Percentiles rank a stretch among this genome's conserved stretches.
phyloP scores from a whole-genome alignment of 2,888 invertebrate species.

The Bugulina stolonifera region DNA sequence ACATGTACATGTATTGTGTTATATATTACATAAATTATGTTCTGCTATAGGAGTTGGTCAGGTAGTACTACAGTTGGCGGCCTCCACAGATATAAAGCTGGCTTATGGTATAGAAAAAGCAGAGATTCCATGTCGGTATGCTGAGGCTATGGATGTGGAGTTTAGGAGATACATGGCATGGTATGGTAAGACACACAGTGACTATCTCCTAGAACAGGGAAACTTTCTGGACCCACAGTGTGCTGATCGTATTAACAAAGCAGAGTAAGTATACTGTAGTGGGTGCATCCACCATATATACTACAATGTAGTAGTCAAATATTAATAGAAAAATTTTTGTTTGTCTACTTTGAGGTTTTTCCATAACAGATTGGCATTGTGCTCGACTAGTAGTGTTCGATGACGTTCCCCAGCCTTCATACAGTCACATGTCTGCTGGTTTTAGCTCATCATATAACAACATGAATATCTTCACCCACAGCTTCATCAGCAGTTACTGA shows the following conservation, averaged over 20 bases:
- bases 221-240: conserved; percentile 86
- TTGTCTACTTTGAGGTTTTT: conserved; percentile 27
- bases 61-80: conserved; percentile 96
- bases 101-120: conserved; percentile 96
- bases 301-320: neutral
- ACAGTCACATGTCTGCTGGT: neutral
- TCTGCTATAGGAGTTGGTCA: conserved; percentile 86
- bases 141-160: conserved; percentile 80
- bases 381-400: neutral
- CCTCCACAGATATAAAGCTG: conserved; percentile 81
- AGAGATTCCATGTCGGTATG: conserved; percentile 90
- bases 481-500: neutral
- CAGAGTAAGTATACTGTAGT: conserved; percentile 57
- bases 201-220: conserved; percentile 71
- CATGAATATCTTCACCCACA: conserved; percentile 8
- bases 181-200: conserved; percentile 85
- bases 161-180: conserved; percentile 95
- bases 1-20: conserved; percentile 1
- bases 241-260: conserved; percentile 81
- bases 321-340: conserved; percentile 24
- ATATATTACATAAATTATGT: too few relatives aligned
- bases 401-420: conserved; percentile 22
- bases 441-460: conserved; percentile 21
- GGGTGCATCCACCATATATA: neutral
- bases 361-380: neutral